Evolutionary conservation across 1,140 invertebrate genomes (phyloP), one percentile per base, ranked within the genome.

Genomic region (Microvelia longipes): DNA sequence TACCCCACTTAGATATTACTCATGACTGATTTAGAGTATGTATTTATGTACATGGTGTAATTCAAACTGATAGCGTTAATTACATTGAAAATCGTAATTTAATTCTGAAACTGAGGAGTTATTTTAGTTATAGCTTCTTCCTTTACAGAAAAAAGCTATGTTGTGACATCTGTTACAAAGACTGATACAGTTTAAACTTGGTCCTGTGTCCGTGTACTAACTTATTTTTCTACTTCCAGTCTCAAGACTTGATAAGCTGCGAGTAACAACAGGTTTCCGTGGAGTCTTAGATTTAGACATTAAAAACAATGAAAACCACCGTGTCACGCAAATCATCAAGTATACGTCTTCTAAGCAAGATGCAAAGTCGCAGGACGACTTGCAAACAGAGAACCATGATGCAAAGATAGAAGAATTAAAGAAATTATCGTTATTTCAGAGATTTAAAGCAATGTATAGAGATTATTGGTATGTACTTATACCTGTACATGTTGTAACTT

Each of bases 391-490:
- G 26, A 29, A 35, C 2, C 28, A 35, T 30, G 13, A 64, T 15
- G 61, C 50, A 1, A 26, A 68, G n/a, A 24, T 30, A 60, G 66
- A 13, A 35, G 19, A 2, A 19, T n/a, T 27, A 29, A 60, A 68
- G 19, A 87, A 89, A 74, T 73, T 82, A 28, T 82, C 86, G 2
- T 74, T 95, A 14, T 89, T 93, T 77, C 85, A 92, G 76, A 87
- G 85, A 75, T 94, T 97, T 79, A 97, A 96, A 79, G 82, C 89
- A 76, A 90, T 96, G 86, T 91, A 92, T 76, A 90, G 89, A 79
- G 88, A 96, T 77, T 96, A 98, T 81, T 97, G 94, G 90, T 94
- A 96, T 81, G 88, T 97, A 70, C 77, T 96, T 35, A 81, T 97
- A 69, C 93, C 92, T 29, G 93, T 97, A 0, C 94, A 98, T 81